These are phyloP conservation scores for Chromoteleia sp. DNA, from an alignment of 2,888 invertebrate genomes.

Conservation along the genomic window DNA sequence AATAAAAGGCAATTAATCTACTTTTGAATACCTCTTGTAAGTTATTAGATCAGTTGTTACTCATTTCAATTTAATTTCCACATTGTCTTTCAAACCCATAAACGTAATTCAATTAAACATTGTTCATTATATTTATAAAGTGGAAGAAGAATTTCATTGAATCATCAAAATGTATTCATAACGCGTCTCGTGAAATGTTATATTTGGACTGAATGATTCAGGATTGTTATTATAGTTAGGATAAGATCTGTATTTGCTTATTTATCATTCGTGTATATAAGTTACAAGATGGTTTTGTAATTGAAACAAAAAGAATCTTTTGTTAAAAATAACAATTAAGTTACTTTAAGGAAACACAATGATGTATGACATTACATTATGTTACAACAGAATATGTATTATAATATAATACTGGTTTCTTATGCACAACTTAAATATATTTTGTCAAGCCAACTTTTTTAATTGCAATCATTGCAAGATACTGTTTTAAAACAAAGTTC, in stretches of 20 bases:
- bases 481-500: slow-evolving; percentile 13
- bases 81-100: background rate
- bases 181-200: slow-evolving; percentile 50
- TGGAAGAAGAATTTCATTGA: slow-evolving; percentile 54
- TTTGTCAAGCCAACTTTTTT: no score
- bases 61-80: background rate
- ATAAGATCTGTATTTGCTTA: slow-evolving; percentile 27
- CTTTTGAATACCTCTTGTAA: no score
- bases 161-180: slow-evolving; percentile 59
- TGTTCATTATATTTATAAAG: slow-evolving; percentile 27
- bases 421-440: no score
- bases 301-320: no score
- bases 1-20: no score
- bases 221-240: slow-evolving; percentile 31
- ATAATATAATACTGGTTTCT: no score
- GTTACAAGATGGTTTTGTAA: no score
- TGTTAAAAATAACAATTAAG: no score
- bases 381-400: no score
- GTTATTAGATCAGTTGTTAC: background rate
- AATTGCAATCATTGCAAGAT: no score
- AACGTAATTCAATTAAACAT: slow-evolving; percentile 24
- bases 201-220: slow-evolving; percentile 55
- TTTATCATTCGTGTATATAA: slow-evolving; percentile 17
- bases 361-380: no score
- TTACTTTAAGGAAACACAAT: no score